Base-by-base conservation (phyloP, 2,797 vertebrate species). In the Agapornis canus region DNA sequence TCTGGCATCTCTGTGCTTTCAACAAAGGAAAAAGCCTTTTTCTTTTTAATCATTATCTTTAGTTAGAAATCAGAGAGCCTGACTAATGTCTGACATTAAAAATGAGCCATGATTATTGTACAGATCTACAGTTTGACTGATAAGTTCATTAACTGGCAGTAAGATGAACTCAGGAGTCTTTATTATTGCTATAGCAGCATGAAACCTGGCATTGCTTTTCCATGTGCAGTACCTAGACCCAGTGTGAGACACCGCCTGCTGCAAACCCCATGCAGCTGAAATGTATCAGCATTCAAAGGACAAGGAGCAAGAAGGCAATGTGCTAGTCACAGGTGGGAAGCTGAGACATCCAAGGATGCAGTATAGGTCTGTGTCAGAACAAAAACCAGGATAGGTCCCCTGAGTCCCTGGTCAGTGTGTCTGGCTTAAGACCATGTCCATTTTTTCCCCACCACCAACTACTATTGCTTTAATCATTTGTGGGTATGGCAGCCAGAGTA, bases 171-270 rank as follows among this genome's bases (percentile, higher is more conserved):
- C 15, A 10, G 18, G 18, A 51, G 29, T 43, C 9, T 75, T 39
- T 23, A 2, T 73, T 82, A 37, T 10, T 48, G 17, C 26, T 51
- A 35, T 0, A 1, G 60, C 7, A 65, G 43, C 32, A n/a, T 84
- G 68, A 65, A 91, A 78, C 31, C 45, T 43, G 45, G 15, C 43
- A 23, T n/a, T 3, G 11, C 69, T 61, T 9, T 35, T 68, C 40
- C 27, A 9, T 1, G 5, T 2, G 1, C 9, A 47, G 39, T 51
- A 56, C 23, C 60, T 45, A 48, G n/a, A 42, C 3, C 22, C 10
- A 2, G 0, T 1, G 22, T 72, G 59, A 79, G 21, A 42, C 18
- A n/a, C 20, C 17, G 19, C 26, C 61, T 54, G 10, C 25, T 19
- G 27, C 40, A 83, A 64, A 56, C 7, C 23, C 25, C 2, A 1